Conservation (phyloP, 2,113 vertebrate species). For the Lophura nycthemera region DNA sequence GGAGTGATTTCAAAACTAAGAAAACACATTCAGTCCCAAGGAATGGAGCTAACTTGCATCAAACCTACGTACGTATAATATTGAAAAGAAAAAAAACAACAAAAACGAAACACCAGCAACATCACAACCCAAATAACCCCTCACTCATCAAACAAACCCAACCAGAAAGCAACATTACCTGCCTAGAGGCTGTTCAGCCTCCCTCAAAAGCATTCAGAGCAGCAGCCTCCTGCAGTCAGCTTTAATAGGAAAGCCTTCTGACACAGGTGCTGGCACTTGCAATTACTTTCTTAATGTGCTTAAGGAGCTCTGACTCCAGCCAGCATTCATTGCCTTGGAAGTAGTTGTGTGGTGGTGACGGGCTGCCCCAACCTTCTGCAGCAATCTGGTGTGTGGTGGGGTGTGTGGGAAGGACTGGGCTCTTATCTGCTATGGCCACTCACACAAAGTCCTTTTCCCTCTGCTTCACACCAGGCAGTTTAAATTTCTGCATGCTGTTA, state of each 20-base stretch:
- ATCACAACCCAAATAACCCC: not conserved
- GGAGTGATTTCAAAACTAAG: not conserved
- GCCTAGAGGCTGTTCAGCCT: accelerated
- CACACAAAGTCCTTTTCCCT: accelerated
- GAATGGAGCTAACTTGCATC: accelerated
- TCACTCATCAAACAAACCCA: not conserved
- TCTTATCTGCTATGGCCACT: not conserved
- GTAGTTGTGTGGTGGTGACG: not conserved
- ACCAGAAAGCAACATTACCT: accelerated
- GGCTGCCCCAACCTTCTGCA: accelerated
- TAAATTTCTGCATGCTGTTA: accelerated
- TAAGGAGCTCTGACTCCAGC: accelerated
- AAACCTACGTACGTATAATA: accelerated
- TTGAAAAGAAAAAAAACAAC: not conserved
- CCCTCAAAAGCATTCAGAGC: accelerated
- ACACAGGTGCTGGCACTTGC: not conserved
- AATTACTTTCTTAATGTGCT: accelerated
- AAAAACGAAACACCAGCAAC: too few species aligned
- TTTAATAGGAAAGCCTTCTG: not conserved
- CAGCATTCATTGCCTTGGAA: not conserved
- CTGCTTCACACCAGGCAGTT: accelerated
- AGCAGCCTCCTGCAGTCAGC: not conserved
- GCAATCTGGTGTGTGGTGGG: not conserved
- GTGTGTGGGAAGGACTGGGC: not conserved
- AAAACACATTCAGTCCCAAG: not conserved